A percentile compares a stretch with the other conserved stretches of the same genome.
Evolutionary conservation across 2,113 vertebrate genomes (phyloP).

Genomic region (Sula dactylatra): DNA sequence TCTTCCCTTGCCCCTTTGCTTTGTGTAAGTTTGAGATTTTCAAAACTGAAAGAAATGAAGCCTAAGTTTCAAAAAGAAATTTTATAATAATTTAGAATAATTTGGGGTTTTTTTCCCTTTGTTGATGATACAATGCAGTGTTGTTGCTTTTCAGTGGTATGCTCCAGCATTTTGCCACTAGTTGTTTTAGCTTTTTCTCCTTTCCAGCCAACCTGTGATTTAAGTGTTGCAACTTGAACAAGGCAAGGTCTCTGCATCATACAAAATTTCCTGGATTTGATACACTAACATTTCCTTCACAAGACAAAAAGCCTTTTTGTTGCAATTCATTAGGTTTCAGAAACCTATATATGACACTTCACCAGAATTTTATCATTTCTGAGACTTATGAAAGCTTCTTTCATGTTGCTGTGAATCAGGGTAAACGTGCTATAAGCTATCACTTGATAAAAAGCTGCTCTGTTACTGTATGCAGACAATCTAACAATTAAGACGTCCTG

Average conservation of each 20-base stretch:
- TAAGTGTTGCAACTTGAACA: background rate
- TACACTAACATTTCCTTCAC: background rate
- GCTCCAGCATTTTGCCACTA: background rate
- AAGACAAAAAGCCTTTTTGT: background rate
- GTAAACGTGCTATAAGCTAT: background rate
- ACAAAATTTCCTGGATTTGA: background rate
- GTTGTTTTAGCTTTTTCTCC: background rate
- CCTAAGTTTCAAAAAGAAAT: background rate
- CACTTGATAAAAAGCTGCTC: background rate
- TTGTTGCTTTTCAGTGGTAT: background rate
- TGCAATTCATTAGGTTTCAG: background rate
- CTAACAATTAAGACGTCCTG: background rate
- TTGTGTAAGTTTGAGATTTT: background rate
- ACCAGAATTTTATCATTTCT: background rate
- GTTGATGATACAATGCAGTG: background rate
- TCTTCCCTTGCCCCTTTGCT: background rate
- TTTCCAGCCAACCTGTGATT: background rate
- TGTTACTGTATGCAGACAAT: background rate
- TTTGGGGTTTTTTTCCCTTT: rapidly evolving
- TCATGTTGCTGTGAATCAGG: background rate
- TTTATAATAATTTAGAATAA: background rate
- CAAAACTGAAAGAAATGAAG: background rate
- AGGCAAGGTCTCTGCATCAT: background rate
- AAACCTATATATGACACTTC: background rate
- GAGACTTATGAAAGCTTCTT: background rate